Percentiles rank a stretch among this genome's conserved stretches.
These are phyloP conservation scores for Ericerus pela DNA, from an alignment of 1,140 invertebrate genomes.

Conservation along the genomic window DNA sequence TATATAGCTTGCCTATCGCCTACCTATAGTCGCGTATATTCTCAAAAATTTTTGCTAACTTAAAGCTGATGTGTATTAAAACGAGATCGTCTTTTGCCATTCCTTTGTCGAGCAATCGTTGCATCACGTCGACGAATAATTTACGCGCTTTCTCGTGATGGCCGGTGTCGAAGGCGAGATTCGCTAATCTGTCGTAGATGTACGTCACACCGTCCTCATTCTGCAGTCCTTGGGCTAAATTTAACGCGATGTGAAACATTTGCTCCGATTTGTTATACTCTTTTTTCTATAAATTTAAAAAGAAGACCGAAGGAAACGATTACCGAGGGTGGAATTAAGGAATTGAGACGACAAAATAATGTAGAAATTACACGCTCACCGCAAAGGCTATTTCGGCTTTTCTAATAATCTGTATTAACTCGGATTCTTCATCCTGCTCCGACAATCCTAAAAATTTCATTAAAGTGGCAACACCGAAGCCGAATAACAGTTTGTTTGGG, in stretches of 20 bases:
- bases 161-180: slow-evolving; percentile 61
- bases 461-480: background rate
- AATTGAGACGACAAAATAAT: no score
- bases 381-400: background rate
- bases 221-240: slow-evolving; percentile 61
- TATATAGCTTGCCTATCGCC: slow-evolving; percentile 19
- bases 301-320: no score
- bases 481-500: background rate
- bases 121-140: slow-evolving; percentile 65
- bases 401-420: background rate
- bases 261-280: slow-evolving; percentile 69
- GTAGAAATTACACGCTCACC: background rate
- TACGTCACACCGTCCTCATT: slow-evolving; percentile 64
- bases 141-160: slow-evolving; percentile 68
- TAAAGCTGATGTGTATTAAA: slow-evolving; percentile 57
- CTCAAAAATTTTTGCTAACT: slow-evolving; percentile 55
- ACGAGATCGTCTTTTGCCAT: slow-evolving; percentile 54
- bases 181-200: slow-evolving; percentile 80
- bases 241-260: slow-evolving; percentile 64
- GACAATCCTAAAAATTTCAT: background rate
- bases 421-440: background rate
- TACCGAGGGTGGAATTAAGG: no score
- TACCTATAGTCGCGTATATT: slow-evolving; percentile 41
- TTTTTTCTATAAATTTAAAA: slow-evolving; percentile 38
- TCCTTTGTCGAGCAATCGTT: slow-evolving; percentile 53